A percentile compares a stretch with the other conserved stretches of the same genome.
Evolutionary conservation across 92 coral and sea anemone species (phyloP).

Genomic region (Montipora capitata): DNA sequence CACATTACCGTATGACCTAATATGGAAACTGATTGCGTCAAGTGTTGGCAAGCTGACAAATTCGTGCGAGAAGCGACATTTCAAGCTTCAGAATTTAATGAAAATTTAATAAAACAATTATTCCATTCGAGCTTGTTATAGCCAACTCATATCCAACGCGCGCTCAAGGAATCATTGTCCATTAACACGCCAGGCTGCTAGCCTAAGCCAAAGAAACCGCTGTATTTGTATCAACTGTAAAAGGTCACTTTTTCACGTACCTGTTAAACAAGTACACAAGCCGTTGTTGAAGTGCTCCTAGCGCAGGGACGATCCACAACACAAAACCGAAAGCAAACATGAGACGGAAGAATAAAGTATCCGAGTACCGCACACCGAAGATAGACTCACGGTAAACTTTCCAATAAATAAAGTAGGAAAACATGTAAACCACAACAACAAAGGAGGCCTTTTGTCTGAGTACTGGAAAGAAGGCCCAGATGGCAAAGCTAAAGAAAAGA

Average conservation of each 20-base stretch:
- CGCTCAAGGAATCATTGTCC: too few species aligned
- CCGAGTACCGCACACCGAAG: constrained; percentile 49
- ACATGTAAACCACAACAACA: constrained; percentile 24
- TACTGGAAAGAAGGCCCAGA: constrained; percentile 58
- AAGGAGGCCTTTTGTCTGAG: constrained; percentile 27
- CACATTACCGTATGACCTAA: too few species aligned
- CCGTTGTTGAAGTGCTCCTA: constrained; percentile 66
- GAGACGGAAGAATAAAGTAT: constrained; percentile 21
- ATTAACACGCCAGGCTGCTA: too few species aligned
- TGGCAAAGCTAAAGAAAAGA: not conserved
- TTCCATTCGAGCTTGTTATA: too few species aligned
- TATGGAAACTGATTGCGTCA: too few species aligned
- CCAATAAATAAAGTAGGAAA: constrained; percentile 36
- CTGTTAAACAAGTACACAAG: constrained; percentile 64
- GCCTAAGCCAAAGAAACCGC: not conserved
- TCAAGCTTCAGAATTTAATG: too few species aligned
- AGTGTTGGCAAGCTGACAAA: too few species aligned
- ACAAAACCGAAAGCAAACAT: constrained; percentile 46
- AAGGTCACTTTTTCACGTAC: not conserved
- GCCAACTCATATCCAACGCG: too few species aligned
- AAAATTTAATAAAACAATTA: too few species aligned
- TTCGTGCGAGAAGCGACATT: too few species aligned
- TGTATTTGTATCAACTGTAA: not conserved
- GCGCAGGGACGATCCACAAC: constrained; percentile 40
- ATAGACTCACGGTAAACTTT: constrained; percentile 30